Evolutionary conservation across 1,140 invertebrate species (phyloP), one percentile per base, ranked within the genome.

Genomic region (Parapsyche elsis): DNA sequence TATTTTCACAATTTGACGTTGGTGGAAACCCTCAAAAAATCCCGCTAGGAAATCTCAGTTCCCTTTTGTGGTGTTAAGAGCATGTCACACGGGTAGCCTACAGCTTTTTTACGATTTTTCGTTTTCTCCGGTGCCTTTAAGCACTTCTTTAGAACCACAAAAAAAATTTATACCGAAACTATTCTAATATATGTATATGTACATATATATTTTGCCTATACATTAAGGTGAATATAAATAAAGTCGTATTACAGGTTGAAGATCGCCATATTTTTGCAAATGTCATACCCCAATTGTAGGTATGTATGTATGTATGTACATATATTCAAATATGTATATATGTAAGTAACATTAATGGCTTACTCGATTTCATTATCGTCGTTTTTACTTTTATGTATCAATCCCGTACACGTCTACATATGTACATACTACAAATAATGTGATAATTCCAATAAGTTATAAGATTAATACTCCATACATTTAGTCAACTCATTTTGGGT

Each of bases 31-130:
- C 10, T 12, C 2, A 1, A 53, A 53, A 26, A 26, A 67, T 26
- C 64, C 14, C 23, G 12, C 16, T 9, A 1, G 24, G 10, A 67
- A 67, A 67, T 67, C 64, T 67, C 24, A 26, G 16, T 75, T 49
- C 19, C 23, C 73, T 30, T 57, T 57, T 75, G 49, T 57, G 45
- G 49, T 23, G 30, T 38, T 74, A 74, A 74, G 71, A 74, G 30
- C 71, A 10, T 74, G 49, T 75, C 73, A 46, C 24, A 24, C 44
- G 38, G 46, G 16, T 46, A 26, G 49, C 14, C 46, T 57, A 49
- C 73, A 10, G 24, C 73, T 75, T 74, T 71, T 71, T 57, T 30
- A 57, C 45, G 73, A 23, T 75, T 73, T 75, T 75, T 26, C 73
- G 73, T 73, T 46, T 71, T 73, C 49, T 53, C 12, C 23, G 14